Conservation (phyloP, 2,888 invertebrate species). For the Stenodera caucasica region DNA sequence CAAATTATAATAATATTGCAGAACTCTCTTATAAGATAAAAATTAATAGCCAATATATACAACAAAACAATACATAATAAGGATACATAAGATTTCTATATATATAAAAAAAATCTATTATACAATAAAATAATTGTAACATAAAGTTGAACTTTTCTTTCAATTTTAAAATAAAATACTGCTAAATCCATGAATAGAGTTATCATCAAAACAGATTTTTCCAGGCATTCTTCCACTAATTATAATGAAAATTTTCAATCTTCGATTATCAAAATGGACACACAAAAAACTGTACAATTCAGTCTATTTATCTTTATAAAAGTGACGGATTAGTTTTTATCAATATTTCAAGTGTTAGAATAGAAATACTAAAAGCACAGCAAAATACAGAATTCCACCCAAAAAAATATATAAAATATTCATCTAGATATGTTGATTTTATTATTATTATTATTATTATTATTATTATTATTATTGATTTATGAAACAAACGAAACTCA, state of each 20-base stretch:
- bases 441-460: too few relatives aligned
- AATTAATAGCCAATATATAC: constrained; percentile 26
- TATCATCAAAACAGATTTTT: background rate
- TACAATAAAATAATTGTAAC: constrained; percentile 14
- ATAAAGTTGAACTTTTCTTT: constrained; percentile 13
- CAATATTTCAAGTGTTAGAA: background rate
- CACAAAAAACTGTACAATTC: constrained; percentile 27
- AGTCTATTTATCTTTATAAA: constrained; percentile 20
- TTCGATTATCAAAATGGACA: background rate
- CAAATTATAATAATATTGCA: constrained; percentile 22
- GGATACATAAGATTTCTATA: constrained; percentile 12
- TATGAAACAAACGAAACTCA: constrained; percentile 16
- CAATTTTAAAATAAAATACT: constrained; percentile 25
- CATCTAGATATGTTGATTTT: constrained; percentile 26
- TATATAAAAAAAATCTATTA: constrained; percentile 1
- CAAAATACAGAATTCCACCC: constrained; percentile 17
- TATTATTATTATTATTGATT: too few relatives aligned
- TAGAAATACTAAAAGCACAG: constrained; percentile 27
- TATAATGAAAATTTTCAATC: background rate
- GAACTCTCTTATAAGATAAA: constrained; percentile 10
- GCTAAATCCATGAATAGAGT: constrained; percentile 13
- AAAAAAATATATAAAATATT: constrained; percentile 13
- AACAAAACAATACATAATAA: constrained; percentile 24
- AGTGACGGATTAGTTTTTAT: constrained; percentile 28
- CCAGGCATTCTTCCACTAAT: background rate